Evolutionary conservation across 2,888 invertebrate species (phyloP).

Genomic region (Crioceris asparagi): DNA sequence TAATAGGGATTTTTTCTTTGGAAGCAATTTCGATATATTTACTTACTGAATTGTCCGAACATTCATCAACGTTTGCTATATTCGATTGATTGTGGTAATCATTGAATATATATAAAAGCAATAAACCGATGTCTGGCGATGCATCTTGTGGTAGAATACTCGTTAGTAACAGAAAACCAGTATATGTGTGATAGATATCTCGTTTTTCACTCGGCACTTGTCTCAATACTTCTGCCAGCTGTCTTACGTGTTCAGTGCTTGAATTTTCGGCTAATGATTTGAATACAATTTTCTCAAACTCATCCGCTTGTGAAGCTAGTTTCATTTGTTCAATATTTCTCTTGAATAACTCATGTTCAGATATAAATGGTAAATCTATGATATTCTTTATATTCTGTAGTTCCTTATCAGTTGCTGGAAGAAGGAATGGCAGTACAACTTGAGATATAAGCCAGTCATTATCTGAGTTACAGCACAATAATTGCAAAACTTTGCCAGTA

Average conservation of each 20-base stretch:
- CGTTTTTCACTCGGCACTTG: conserved; percentile 15
- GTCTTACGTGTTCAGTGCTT: conserved; percentile 11
- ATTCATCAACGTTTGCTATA: conserved; percentile 18
- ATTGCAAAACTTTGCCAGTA: conserved; percentile 19
- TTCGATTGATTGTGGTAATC: conserved; percentile 38
- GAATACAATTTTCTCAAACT: conserved; percentile 19
- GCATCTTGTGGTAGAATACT: conserved; percentile 36
- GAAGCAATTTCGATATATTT: conserved; percentile 29
- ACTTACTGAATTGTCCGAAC: conserved; percentile 23
- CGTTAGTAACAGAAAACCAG: conserved; percentile 39
- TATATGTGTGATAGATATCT: conserved; percentile 24
- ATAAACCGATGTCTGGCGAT: conserved; percentile 34
- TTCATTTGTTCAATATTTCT: conserved; percentile 9
- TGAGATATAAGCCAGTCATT: conserved; percentile 49
- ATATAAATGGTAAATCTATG: too few relatives aligned
- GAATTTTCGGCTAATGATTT: background rate
- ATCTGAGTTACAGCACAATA: conserved; percentile 15
- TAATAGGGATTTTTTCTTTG: conserved; percentile 43
- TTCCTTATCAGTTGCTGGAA: conserved; percentile 37
- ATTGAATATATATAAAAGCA: conserved; percentile 38
- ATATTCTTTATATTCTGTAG: too few relatives aligned
- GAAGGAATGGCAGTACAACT: conserved; percentile 50
- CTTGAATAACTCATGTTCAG: conserved; percentile 26
- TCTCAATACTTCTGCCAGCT: conserved; percentile 19
- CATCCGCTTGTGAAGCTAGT: conserved; percentile 7